Conservation (phyloP, 2,888 invertebrate genomes). For the Papilio protenor region DNA sequence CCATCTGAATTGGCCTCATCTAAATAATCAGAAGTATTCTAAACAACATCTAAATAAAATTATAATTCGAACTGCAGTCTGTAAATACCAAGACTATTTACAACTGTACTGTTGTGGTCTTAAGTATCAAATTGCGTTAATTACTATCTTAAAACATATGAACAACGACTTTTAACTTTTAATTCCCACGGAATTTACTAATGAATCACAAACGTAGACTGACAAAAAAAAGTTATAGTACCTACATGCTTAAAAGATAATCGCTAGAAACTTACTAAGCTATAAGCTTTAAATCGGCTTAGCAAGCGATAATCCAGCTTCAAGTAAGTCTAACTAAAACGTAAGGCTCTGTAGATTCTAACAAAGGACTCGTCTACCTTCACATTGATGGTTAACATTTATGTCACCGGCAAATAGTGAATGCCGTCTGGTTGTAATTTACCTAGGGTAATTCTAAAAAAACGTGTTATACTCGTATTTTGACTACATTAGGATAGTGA, state of each 20-base stretch:
- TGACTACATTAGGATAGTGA: no score
- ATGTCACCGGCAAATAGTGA: not conserved
- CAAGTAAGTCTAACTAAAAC: constrained; percentile 14
- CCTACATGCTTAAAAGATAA: constrained; percentile 31
- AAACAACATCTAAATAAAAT: not conserved
- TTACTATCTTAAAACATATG: no score
- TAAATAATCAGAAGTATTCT: not conserved
- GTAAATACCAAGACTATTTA: not conserved
- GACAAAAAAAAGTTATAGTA: constrained; percentile 15
- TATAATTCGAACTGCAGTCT: not conserved
- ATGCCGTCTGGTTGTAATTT: not conserved
- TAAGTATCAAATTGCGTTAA: not conserved
- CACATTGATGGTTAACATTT: constrained; percentile 9
- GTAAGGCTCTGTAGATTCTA: not conserved
- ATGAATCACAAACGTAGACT: not conserved
- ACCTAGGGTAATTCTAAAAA: not conserved
- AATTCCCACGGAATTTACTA: not conserved
- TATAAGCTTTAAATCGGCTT: constrained; percentile 41
- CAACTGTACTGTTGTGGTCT: not conserved
- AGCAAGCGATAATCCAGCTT: constrained; percentile 37
- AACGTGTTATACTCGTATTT: not conserved
- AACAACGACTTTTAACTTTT: not conserved
- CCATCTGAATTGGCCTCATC: no score
- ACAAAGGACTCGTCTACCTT: constrained; percentile 25
- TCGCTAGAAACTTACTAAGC: constrained; percentile 27